Evolutionary conservation across 2,888 invertebrate genomes (phyloP).

Genomic region (Scrobipalpa costella): DNA sequence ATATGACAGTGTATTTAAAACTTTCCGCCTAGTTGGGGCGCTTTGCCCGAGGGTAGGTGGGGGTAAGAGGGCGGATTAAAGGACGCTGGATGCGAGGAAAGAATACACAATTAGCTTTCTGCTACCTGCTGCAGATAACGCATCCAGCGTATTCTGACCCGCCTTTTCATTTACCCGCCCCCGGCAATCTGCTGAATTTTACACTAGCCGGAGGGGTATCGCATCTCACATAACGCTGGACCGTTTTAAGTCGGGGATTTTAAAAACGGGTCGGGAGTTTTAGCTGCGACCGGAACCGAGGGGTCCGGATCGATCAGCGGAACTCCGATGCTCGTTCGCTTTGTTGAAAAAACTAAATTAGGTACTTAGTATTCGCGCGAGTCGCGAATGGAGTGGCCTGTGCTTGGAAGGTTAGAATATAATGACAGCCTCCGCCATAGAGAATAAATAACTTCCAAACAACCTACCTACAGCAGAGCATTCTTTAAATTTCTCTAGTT

Average conservation of each 20-base stretch:
- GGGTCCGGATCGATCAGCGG: conserved; percentile 72
- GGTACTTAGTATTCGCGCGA: conserved; percentile 72
- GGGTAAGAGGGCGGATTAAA: conserved; percentile 72
- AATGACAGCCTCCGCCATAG: conserved; percentile 28
- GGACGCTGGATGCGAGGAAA: conserved; percentile 77
- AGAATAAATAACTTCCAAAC: conserved; percentile 14
- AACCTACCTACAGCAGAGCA: neutral
- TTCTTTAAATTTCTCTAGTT: neutral
- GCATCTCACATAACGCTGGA: conserved; percentile 55
- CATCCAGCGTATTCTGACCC: conserved; percentile 62
- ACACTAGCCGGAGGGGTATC: conserved; percentile 42
- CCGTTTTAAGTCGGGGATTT: conserved; percentile 68
- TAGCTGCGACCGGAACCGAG: conserved; percentile 73
- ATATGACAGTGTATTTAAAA: conserved; percentile 67
- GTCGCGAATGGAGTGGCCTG: conserved; percentile 36
- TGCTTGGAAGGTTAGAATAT: conserved; percentile 38
- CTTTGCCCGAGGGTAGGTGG: conserved; percentile 50
- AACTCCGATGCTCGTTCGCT: conserved; percentile 65
- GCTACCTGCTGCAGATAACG: conserved; percentile 77
- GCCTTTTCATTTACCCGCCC: conserved; percentile 44
- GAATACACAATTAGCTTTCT: conserved; percentile 80
- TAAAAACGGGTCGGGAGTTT: conserved; percentile 69
- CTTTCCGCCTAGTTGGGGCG: conserved; percentile 76
- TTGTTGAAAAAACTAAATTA: conserved; percentile 77
- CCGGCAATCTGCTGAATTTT: conserved; percentile 39